Conservation (phyloP, 2,888 invertebrate genomes). For the Plemyria rubiginata region DNA sequence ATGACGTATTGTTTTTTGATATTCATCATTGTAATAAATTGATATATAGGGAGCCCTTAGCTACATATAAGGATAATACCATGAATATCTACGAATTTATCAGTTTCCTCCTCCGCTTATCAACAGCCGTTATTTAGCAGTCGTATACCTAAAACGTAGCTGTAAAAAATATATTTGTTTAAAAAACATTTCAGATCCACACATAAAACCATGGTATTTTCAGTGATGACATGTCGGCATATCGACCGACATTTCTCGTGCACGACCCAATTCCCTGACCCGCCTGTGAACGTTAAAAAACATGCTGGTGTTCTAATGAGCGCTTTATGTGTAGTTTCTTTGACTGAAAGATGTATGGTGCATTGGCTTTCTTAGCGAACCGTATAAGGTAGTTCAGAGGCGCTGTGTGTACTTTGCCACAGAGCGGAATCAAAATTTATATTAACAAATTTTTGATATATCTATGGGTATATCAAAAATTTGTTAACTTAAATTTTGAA, state of each 20-base stretch:
- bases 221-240: constrained; percentile 36
- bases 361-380: constrained; percentile 16
- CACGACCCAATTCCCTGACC: constrained; percentile 50
- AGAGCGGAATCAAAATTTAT: not conserved
- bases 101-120: not conserved
- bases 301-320: constrained; percentile 15
- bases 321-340: constrained; percentile 24
- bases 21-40: too few species aligned
- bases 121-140: not conserved
- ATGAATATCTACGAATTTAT: not conserved
- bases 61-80: too few species aligned
- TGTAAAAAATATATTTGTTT: constrained; percentile 14
- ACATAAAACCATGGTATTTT: constrained; percentile 30
- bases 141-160: not conserved
- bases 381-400: not conserved
- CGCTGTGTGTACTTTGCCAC: not conserved
- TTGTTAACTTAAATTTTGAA: too few species aligned
- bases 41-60: too few species aligned
- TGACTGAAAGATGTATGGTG: constrained; percentile 27
- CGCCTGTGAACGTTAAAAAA: constrained; percentile 29
- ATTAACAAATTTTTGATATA: too few species aligned
- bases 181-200: constrained; percentile 15
- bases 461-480: too few species aligned
- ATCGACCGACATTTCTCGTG: constrained; percentile 46
- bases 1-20: too few species aligned